A percentile compares a stretch with the other conserved stretches of the same genome.
phyloP scores from a whole-genome alignment of 2,888 invertebrate species.

The Lydus trimaculatus region DNA sequence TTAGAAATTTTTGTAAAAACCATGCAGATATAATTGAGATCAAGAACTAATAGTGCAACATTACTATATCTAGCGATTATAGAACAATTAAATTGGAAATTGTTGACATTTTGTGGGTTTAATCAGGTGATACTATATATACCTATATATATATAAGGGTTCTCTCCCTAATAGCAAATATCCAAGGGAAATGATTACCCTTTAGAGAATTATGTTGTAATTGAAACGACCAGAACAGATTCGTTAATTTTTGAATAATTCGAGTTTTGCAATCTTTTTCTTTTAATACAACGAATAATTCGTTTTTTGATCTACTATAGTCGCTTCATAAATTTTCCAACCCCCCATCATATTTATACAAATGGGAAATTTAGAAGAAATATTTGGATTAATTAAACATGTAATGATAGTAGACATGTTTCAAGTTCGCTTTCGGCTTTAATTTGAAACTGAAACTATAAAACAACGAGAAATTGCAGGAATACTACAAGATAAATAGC shows the following conservation, averaged over 20 bases:
- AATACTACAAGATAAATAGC: conserved; percentile 1
- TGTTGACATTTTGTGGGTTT: no score
- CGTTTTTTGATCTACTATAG: no score
- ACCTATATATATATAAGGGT: no score
- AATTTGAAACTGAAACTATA: background rate
- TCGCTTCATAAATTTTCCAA: no score
- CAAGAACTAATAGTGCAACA: background rate
- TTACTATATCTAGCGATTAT: background rate
- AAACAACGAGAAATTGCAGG: background rate
- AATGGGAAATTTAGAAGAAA: background rate
- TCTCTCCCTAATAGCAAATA: background rate
- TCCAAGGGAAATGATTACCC: background rate
- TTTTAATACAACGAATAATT: no score
- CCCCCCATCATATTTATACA: no score
- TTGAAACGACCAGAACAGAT: background rate
- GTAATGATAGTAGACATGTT: conserved; percentile 25
- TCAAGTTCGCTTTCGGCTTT: conserved; percentile 3
- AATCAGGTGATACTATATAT: conserved; percentile 23
- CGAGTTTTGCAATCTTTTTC: no score
- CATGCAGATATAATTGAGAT: background rate
- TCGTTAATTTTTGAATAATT: background rate
- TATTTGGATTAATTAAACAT: background rate
- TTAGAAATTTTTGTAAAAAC: background rate
- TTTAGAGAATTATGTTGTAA: background rate
- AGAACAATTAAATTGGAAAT: no score